A percentile compares a stretch with the other conserved stretches of the same genome.
Evolutionary conservation across 2,888 invertebrate genomes (phyloP).

Genomic region (Thecocarcelia acutangulata): DNA sequence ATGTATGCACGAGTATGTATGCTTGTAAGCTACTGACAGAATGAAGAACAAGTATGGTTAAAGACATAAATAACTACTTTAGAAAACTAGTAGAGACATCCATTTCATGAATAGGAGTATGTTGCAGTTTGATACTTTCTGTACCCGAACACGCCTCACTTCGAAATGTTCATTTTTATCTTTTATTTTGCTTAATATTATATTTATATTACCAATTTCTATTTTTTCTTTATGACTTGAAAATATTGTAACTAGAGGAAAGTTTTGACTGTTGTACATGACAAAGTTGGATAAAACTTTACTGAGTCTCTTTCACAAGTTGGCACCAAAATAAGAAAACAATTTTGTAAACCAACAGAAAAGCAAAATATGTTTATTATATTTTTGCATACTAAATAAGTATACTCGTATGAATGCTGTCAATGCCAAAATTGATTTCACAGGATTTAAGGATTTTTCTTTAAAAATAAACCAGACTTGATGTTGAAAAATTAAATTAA

Average conservation of each 20-base stretch:
- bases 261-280: constrained; percentile 42
- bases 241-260: constrained; percentile 14
- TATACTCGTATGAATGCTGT: too few species aligned
- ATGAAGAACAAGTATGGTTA: not conserved
- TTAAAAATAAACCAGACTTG: too few species aligned
- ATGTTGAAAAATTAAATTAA: too few species aligned
- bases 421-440: too few species aligned
- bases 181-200: constrained; percentile 37
- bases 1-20: not conserved
- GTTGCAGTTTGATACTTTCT: constrained; percentile 43
- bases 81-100: constrained; percentile 49
- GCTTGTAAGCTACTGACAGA: not conserved
- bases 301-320: constrained; percentile 37
- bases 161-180: constrained; percentile 18
- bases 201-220: constrained; percentile 14
- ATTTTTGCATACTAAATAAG: constrained; percentile 18
- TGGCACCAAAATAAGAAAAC: not conserved
- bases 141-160: constrained; percentile 18
- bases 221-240: not conserved
- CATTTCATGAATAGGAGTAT: constrained; percentile 46
- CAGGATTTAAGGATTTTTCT: too few species aligned
- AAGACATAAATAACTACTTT: constrained; percentile 49
- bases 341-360: not conserved
- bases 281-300: constrained; percentile 48
- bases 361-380: constrained; percentile 10